Base-by-base conservation (phyloP, 2,888 invertebrate genomes). In the Lottia scabra region DNA sequence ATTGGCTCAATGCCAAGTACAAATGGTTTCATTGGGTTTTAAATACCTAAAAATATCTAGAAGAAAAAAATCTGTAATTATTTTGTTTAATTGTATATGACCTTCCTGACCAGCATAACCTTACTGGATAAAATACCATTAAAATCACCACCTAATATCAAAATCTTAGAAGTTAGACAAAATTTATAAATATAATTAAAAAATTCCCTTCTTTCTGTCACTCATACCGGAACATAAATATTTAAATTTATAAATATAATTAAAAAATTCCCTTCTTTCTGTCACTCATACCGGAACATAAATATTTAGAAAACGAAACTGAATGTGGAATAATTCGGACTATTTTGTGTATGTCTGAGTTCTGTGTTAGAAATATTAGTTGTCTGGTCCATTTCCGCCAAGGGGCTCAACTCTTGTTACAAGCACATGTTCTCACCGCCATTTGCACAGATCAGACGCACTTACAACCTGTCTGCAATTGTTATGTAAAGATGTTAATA, bases 161-260 rank as follows among this genome's bases (percentile, higher is more conserved):
- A 23, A 19, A 56, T 56, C 6, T 8, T 19, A 2, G 56, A 56
- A 1, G 56, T 56, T 19, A 56, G 0, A 56, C 56, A 56, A 23
- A 56, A 56, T 56, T 56, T 56, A 56, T 56, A 56, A 12, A 56
- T 56, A 12, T 56, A 56, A 56, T 56, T 56, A n/a, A 56, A 56
- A 19, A 56, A 56, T 56, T 56, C 56, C 4, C 56, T 56, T 1
- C 56, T 5, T 15, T 56, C 56, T 19, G 56, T 56, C 10, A 56
- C 56, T 2, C n/a, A 16, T 2, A 56, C 56, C 2, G 56, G 56
- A 8, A n/a, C 56, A 56, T 56, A 56, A 16, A 56, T n/a, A n/a
- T n/a, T n/a, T n/a, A 23, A 56, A 56, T 56, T 56, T 56, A 56
- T 56, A 56, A 12, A 56, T 56, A 12, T 56, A 56, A 56, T 56